Conservation (phyloP, 2,113 vertebrate genomes). For the Pipra filicauda region DNA sequence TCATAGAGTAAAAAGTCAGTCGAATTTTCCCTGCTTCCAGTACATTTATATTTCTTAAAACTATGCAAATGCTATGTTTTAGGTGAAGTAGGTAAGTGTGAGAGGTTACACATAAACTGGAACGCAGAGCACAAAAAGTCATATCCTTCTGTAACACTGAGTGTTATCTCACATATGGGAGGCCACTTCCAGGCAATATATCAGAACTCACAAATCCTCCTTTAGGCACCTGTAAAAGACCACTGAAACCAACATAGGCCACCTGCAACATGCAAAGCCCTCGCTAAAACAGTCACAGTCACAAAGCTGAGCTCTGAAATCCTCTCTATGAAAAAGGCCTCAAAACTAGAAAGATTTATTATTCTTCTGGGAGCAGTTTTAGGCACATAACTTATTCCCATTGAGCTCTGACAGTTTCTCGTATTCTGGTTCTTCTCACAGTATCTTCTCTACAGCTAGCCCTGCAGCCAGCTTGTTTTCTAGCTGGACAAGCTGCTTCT, state of each 20-base stretch:
- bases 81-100: not conserved
- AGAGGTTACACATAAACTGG: not conserved
- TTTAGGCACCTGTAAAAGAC: not conserved
- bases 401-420: not conserved
- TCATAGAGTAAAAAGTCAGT: not conserved
- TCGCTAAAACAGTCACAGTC: not conserved
- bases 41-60: not conserved
- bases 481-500: not conserved
- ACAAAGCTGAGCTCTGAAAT: not conserved
- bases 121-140: not conserved
- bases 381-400: not conserved
- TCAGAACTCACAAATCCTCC: not conserved
- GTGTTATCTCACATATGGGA: not conserved
- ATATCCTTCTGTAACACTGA: not conserved
- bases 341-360: not conserved
- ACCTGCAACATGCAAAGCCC: not conserved
- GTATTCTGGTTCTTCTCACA: not conserved
- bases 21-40: not conserved
- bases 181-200: not conserved
- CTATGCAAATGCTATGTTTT: not conserved
- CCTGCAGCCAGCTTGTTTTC: not conserved
- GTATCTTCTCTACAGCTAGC: not conserved
- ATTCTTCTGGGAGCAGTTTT: not conserved
- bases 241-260: not conserved
- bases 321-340: not conserved